Conservation (phyloP, 1,140 invertebrate genomes). For the Colletes gigas region DNA sequence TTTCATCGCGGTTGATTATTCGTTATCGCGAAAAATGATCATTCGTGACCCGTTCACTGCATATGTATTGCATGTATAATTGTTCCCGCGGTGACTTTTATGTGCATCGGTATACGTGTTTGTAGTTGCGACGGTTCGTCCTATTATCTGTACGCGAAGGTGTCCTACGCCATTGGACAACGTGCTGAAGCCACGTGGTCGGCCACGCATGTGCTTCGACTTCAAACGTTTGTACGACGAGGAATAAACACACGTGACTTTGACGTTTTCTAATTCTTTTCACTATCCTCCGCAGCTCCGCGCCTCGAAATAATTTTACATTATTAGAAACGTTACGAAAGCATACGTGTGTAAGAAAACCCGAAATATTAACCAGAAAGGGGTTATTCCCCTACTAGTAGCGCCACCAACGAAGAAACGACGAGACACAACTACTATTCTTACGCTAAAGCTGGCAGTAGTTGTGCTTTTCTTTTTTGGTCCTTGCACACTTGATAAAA, state of each 20-base stretch:
- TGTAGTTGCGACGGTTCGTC: conserved; percentile 37
- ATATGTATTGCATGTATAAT: conserved; percentile 30
- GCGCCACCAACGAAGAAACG: too few species aligned
- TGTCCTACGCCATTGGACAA: conserved; percentile 14
- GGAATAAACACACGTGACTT: conserved; percentile 69
- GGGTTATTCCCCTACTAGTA: too few species aligned
- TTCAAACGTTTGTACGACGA: conserved; percentile 69
- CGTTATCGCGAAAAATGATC: conserved; percentile 10
- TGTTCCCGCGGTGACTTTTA: conserved; percentile 8
- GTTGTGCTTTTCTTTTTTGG: too few species aligned
- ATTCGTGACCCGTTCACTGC: conserved; percentile 27
- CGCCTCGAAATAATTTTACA: too few species aligned
- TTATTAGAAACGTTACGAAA: too few species aligned
- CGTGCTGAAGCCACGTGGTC: conserved; percentile 32
- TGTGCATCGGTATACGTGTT: conserved; percentile 38
- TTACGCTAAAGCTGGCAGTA: too few species aligned
- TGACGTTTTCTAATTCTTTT: too few species aligned
- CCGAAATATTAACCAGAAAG: too few species aligned
- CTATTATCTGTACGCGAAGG: conserved; percentile 42
- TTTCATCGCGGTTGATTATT: conserved; percentile 3
- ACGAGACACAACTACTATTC: too few species aligned
- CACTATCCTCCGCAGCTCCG: too few species aligned
- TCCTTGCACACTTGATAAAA: too few species aligned
- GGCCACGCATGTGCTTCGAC: conserved; percentile 33
- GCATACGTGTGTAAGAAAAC: too few species aligned